These are phyloP conservation scores for Acronicta alni DNA, from an alignment of 2,888 invertebrate genomes.

Conservation along the genomic window DNA sequence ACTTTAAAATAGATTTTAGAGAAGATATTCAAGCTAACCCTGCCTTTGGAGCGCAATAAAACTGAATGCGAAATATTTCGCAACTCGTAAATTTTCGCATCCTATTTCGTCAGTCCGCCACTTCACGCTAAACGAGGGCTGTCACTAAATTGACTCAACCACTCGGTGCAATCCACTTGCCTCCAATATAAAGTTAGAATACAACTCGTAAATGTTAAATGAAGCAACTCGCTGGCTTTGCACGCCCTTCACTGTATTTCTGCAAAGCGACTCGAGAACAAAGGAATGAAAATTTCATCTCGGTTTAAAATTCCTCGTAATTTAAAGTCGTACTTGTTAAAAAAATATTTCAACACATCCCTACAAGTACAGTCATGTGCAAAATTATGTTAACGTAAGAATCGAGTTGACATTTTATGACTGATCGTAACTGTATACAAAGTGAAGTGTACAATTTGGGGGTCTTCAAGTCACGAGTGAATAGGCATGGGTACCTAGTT, in stretches of 20 bases:
- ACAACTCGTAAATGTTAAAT: constrained; percentile 51
- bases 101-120: neutral
- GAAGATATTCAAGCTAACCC: neutral
- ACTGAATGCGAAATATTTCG: neutral
- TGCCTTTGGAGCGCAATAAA: neutral
- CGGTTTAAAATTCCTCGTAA: neutral
- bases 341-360: neutral
- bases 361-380: neutral
- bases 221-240: constrained; percentile 32
- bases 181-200: constrained; percentile 41
- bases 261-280: constrained; percentile 25
- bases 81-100: neutral
- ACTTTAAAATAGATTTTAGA: neutral
- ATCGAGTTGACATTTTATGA: no score
- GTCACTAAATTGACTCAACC: constrained; percentile 15
- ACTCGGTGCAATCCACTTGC: constrained; percentile 37
- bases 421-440: no score
- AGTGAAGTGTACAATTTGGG: no score
- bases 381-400: neutral
- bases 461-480: no score
- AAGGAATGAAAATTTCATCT: constrained; percentile 21
- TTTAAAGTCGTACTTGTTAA: neutral
- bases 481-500: no score
- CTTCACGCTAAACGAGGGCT: neutral
- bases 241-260: constrained; percentile 17